phyloP scores from a whole-genome alignment of 2,113 vertebrate genomes.

The Ophiodon elongatus region DNA sequence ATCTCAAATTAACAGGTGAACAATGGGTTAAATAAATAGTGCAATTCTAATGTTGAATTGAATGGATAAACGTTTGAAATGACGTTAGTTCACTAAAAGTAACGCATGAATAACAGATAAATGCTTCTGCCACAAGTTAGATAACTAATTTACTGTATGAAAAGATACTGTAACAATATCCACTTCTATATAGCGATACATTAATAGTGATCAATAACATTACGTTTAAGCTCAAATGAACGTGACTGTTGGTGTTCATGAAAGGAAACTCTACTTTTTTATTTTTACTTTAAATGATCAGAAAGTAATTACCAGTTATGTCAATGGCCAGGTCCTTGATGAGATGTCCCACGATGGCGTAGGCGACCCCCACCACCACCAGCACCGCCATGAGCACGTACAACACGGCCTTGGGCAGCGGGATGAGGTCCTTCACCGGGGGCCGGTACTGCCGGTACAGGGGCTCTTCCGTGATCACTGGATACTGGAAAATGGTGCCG shows the following conservation, averaged over 20 bases:
- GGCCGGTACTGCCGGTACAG: conserved; percentile 85
- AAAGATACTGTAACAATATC: background rate
- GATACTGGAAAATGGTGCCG: conserved; percentile 1
- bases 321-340: conserved; percentile 89
- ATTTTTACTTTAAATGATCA: background rate
- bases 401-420: conserved; percentile 84
- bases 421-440: conserved; percentile 79
- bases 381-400: conserved; percentile 87
- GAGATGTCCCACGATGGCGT: conserved; percentile 89
- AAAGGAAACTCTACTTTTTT: no score
- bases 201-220: background rate
- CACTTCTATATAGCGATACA: background rate
- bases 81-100: background rate
- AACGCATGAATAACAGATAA: background rate
- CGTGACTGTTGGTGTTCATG: no score
- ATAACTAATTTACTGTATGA: no score
- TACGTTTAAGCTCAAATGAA: background rate
- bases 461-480: conserved; percentile 71
- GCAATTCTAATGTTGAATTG: background rate
- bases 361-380: conserved; percentile 87
- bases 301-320: conserved; percentile 78
- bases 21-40: background rate
- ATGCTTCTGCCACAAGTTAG: no score
- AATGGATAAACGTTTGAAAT: background rate
- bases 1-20: background rate